Base-by-base conservation (phyloP, 2,113 vertebrate species). In the Nannobrachium achirus region DNA sequence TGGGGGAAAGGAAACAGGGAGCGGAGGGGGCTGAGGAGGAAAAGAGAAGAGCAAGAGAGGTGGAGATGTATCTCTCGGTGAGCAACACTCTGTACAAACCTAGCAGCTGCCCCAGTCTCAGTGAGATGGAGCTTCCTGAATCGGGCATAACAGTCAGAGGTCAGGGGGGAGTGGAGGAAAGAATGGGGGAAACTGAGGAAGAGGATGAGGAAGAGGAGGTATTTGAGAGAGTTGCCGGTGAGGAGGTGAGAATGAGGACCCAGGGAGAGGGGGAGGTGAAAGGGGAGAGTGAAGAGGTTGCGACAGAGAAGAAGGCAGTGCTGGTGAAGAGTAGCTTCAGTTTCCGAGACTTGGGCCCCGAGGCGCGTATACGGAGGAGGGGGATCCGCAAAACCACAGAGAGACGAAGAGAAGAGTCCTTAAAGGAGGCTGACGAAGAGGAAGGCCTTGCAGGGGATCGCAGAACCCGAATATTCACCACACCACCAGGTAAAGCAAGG, bases 391-490 rank as follows among this genome's bases (percentile, higher is more conserved):
- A 86, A 78, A 80, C 85, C 39, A 69, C 67, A 13, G 69, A 89
- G 19, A 84, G 83, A 83, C 78, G 69, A 63, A 71, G 79, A 16
- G 69, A 52, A 61, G 58, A 55, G 38, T 55, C 25, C 62, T 44
- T 76, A 73, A 56, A 81, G 15, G 56, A 44, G 66, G 76, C 86
- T 60, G 86, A 79, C 55, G 73, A 84, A 51, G 86, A 85, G 10
- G 86, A 84, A 72, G 84, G 66, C 82, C 66, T 57, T 80, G 89
- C 69, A 80, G 86, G 91, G 56, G 92, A 93, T 52, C 89, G 90
- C 82, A 91, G 90, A 81, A 79, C 91, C 53, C 82, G 89, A 90
- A 71, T 93, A 72, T 93, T 92, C 79, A 71, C 76, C 41, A 15
- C 14, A 76, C 68, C 89, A 92, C 68, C 89, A 92, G 91, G 92